Evolutionary conservation across 2,113 vertebrate genomes (phyloP).

Genomic region (Phrynocephalus versicolor): DNA sequence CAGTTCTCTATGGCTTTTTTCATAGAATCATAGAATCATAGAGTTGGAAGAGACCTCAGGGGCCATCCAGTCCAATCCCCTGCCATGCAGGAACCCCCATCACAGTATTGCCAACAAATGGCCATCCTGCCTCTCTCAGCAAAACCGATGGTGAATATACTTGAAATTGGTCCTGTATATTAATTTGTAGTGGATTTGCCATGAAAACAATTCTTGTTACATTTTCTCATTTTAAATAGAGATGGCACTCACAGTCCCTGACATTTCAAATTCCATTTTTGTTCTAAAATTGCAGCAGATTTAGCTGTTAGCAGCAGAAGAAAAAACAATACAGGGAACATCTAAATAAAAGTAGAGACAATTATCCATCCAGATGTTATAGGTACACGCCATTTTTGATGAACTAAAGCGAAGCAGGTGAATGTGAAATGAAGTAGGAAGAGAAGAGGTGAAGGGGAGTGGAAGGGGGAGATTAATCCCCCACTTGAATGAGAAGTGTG

Average conservation of each 20-base stretch:
- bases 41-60: too few species aligned
- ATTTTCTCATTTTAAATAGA: not conserved
- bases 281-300: slow-evolving; percentile 6
- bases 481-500: slow-evolving; percentile 69
- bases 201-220: not conserved
- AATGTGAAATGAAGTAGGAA: slow-evolving; percentile 48
- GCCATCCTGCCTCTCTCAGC: not conserved
- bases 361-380: slow-evolving; percentile 63
- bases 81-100: too few species aligned
- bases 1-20: too few species aligned
- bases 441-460: not conserved
- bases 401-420: slow-evolving; percentile 62
- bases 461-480: slow-evolving; percentile 63
- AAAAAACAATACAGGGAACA: slow-evolving; percentile 67
- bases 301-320: slow-evolving; percentile 67
- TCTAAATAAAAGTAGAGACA: slow-evolving; percentile 56
- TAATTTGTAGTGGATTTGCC: not conserved
- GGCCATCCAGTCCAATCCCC: too few species aligned
- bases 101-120: too few species aligned
- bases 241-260: not conserved
- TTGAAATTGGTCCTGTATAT: not conserved
- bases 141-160: not conserved
- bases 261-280: slow-evolving; percentile 12
- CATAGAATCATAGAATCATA: too few species aligned
- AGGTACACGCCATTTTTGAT: slow-evolving; percentile 49